Base-by-base conservation (phyloP, 37 sponge, comb jelly and placozoan species). In the Spongia lamella region DNA sequence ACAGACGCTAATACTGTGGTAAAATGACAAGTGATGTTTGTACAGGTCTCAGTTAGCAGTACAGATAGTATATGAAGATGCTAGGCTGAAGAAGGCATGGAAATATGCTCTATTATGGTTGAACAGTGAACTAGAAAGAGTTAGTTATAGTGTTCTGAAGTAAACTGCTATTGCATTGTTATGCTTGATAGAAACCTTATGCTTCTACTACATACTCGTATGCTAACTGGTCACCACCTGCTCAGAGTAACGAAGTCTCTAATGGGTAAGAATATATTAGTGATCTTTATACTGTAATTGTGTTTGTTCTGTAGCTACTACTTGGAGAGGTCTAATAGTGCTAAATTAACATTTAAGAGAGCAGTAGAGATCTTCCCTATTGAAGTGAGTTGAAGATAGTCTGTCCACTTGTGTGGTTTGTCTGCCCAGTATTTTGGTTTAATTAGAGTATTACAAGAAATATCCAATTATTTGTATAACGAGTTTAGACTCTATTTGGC, bases 291-390 rank as follows among this genome's bases (percentile, higher is more conserved):
- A 29, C 22, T 72, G 73, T 54, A 52, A 25, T 13, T 29, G 60
- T 74, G 22, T 60, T 4, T 60, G 62, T 11, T 20, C 7, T 82
- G 16, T 32, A 91, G 92, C 35, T 91, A 84, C 39, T 88, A 75
- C 59, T 35, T 92, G 68, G 93, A 92, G 64, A 60, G 93, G 4
- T 92, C 93, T 31, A 92, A 92, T 69, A 92, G 93, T 88, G 93
- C 93, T 1, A 72, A 63, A n/a, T n/a, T 82, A 66, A 88, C 86
- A 22, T 70, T 88, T 14, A 80, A 88, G 65, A 88, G 73, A 79
- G 93, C 91, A 30, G 63, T 49, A 24, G 91, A 92, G 37, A 40
- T 83, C 0, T 79, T 88, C 25, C 88, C 91, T 31, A 25, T 74
- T 33, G 80, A 79, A 34, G 90, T 84, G 60, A 76, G 73, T 51